Conservation (phyloP, 2,888 invertebrate genomes). For the Acanthoscelides obtectus region DNA sequence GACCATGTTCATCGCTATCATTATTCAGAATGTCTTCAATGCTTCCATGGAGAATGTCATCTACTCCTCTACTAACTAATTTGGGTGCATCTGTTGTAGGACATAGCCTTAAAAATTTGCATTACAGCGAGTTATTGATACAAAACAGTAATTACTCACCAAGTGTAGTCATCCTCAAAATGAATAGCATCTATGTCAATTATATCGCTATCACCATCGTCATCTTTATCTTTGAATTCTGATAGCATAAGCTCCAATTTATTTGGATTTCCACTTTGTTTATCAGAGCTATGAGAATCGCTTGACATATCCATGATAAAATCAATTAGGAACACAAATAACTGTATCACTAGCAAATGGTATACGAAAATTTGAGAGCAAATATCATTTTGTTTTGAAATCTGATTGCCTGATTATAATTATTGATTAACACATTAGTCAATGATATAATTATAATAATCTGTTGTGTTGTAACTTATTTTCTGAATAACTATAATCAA, state of each 20-base stretch:
- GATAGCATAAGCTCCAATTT: not conserved
- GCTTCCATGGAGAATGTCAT: not conserved
- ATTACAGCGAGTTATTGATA: not conserved
- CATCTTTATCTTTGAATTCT: not conserved
- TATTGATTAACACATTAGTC: too few species aligned
- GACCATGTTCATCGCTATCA: constrained; percentile 9
- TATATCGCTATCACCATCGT: constrained; percentile 32
- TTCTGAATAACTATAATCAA: not conserved
- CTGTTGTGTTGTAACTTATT: too few species aligned
- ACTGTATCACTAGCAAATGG: not conserved
- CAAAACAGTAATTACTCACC: constrained; percentile 46
- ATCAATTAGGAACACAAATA: not conserved
- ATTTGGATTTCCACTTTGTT: not conserved
- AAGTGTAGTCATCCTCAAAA: constrained; percentile 56
- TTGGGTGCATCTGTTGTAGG: not conserved
- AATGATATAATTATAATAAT: too few species aligned
- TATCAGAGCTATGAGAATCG: not conserved
- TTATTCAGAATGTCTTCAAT: not conserved
- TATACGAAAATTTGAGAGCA: not conserved
- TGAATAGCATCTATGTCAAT: constrained; percentile 56
- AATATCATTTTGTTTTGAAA: not conserved
- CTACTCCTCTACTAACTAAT: not conserved
- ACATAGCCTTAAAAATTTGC: not conserved
- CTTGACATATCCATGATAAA: not conserved
- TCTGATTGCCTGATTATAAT: too few species aligned